Base-by-base conservation (phyloP, 2,888 invertebrate genomes). In the Tuta absoluta region DNA sequence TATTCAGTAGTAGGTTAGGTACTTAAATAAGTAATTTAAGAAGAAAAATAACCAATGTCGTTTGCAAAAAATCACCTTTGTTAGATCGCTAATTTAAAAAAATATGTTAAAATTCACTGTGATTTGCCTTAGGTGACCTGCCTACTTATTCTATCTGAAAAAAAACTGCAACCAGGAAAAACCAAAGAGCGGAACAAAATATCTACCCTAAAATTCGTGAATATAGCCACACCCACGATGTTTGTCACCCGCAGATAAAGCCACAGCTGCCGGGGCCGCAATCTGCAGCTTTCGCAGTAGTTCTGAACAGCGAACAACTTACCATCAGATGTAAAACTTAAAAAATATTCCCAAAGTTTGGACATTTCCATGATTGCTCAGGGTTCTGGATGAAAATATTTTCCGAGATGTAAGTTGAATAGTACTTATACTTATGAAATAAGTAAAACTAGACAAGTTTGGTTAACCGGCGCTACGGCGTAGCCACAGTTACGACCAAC, bases 321-420 rank as follows among this genome's bases (percentile, higher is more conserved):
- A 14, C 53, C 23, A 5, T 33, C 53, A 53, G 62, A 41, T 19
- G 51, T 19, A 38, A 38, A 49, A 37, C 48, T 62, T 37, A 19
- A 53, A 33, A n/a, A 37, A 60, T 66, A 51, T 58, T 49, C 61
- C n/a, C 21, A 28, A 51, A 64, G 62, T 64, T 41, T n/a, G 12
- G 41, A 41, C 41, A 41, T 41, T 41, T 41, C n/a, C n/a, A 41
- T 41, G 41, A 41, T 62, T 64, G 64, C 59, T 62, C 58, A 60
- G 45, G 33, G 23, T 23, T 41, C 24, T 41, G 59, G 53, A 23
- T 21, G 37, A 64, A 63, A 53, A 45, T 53, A 37, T 19, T 37
- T 19, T 23, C 2, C 14, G 41, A 14, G 41, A 2, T 41, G 14
- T n/a, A 14, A 41, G 41, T 41, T 33, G 33, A 33, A 33, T 33